Base-by-base conservation (phyloP, 2,113 vertebrate genomes). In the Zapornia atra region DNA sequence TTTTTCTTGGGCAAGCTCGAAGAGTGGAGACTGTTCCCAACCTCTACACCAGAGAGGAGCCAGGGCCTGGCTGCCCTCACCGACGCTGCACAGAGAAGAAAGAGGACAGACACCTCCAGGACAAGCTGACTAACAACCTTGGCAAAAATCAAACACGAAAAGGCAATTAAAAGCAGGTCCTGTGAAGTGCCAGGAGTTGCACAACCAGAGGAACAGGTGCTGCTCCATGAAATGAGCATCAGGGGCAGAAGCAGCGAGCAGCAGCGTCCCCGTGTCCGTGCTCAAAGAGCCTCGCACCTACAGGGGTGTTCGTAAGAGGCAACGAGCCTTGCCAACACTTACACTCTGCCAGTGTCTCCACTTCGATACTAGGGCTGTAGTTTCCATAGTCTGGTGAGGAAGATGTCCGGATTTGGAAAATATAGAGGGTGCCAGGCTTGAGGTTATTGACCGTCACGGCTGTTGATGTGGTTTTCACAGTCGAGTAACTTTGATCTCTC, bases 401-500 rank as follows among this genome's bases (percentile, higher is more conserved):
- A 92, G 99, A 98, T 0, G 98, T 98, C 48, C 99, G 98, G 97
- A 99, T 98, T 96, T 99, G 99, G 98, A 99, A 99, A 92, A 99
- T 97, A 36, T 99, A 99, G 86, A 98, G 98, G 57, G 99, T 99
- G 34, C 99, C 99, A 0, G 99, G 98, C 91, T 99, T 99, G 90
- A 99, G 98, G 97, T 99, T 99, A 97, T 98, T 98, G 96, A 99
- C 98, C 2, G 98, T 99, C 97, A 99, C 99, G 0, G 98, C 97
- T 0, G 99, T 98, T 19, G 98, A 96, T 8, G 98, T 97, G 4
- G 99, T 99, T 97, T 99, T 99, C 96, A 99, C 98, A 2, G 98
- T 99, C 5, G 99, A 99, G 95, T 99, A 99, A 38, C 98, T 98
- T 92, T 99, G 99, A 93, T 99, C 99, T 92, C 98, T 99, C 97